These are phyloP conservation scores for Drosophila cracens DNA, from an alignment of 2,888 invertebrate genomes.

Conservation along the genomic window DNA sequence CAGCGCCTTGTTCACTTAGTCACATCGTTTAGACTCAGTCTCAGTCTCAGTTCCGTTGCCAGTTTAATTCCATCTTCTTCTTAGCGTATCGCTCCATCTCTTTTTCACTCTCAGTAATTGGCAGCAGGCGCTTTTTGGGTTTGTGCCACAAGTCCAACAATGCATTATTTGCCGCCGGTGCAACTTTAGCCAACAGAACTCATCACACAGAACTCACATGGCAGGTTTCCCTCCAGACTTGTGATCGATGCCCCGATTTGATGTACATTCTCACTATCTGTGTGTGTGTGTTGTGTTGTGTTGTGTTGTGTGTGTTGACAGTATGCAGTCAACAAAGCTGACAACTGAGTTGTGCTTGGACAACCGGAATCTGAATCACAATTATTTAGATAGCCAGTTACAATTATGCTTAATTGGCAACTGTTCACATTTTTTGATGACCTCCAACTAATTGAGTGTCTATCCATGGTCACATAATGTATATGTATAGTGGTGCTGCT, in stretches of 20 bases:
- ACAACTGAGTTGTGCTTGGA: slow-evolving; percentile 31
- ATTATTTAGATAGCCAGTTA: not conserved
- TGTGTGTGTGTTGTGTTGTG: slow-evolving; percentile 8
- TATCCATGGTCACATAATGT: slow-evolving; percentile 4
- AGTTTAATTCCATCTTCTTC: not conserved
- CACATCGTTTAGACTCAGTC: not conserved
- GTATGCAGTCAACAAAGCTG: slow-evolving; percentile 28
- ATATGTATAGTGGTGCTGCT: not conserved
- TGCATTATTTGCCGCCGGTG: slow-evolving; percentile 40
- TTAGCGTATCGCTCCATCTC: not conserved
- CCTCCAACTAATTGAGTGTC: not conserved
- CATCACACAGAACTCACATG: slow-evolving; percentile 13
- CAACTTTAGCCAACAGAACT: slow-evolving; percentile 33
- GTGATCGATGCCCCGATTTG: slow-evolving; percentile 30
- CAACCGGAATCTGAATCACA: slow-evolving; percentile 12
- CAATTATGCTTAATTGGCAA: not conserved
- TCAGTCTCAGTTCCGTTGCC: not conserved
- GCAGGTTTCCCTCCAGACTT: slow-evolving; percentile 7
- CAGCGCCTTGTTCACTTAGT: not conserved
- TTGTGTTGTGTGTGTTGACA: slow-evolving; percentile 3
- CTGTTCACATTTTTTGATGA: not conserved
- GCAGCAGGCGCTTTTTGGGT: slow-evolving; percentile 9
- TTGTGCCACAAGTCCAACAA: slow-evolving; percentile 5
- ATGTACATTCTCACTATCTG: slow-evolving; percentile 5
- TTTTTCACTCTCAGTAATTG: slow-evolving; percentile 11